Evolutionary conservation across 2,113 vertebrate species (phyloP).

Genomic region (Rhinolophus sinicus): DNA sequence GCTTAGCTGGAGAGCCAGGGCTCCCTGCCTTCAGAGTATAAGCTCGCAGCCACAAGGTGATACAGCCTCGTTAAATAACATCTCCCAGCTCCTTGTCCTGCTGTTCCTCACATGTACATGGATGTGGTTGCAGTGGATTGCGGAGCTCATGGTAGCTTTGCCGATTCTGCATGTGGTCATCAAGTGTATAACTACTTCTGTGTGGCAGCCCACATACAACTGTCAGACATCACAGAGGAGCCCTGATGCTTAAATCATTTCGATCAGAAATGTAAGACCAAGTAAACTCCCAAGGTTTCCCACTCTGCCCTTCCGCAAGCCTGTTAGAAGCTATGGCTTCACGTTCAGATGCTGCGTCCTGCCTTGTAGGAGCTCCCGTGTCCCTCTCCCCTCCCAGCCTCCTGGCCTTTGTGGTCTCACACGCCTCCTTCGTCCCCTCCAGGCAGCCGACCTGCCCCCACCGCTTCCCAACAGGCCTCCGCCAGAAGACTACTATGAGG

Average conservation of each 20-base stretch:
- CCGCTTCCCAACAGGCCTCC: constrained; percentile 93
- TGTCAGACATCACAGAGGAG: neutral
- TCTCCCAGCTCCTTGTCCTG: neutral
- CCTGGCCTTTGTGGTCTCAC: neutral
- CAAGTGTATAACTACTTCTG: neutral
- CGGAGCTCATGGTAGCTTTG: neutral
- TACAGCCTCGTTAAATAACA: neutral
- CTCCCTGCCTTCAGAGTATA: neutral
- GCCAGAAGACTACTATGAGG: constrained; percentile 98
- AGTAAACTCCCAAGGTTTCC: neutral
- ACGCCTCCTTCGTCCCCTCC: neutral
- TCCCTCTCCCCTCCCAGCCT: neutral
- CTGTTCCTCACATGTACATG: neutral
- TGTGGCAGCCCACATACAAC: neutral
- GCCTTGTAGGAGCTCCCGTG: neutral
- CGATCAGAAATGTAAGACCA: neutral
- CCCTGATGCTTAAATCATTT: neutral
- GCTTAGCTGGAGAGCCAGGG: neutral
- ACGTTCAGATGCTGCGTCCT: neutral
- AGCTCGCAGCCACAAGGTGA: neutral
- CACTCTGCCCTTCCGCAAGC: neutral
- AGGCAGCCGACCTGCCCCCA: constrained; percentile 92
- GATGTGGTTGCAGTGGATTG: neutral
- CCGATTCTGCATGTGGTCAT: neutral
- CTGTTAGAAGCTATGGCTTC: neutral